Base-by-base conservation (phyloP, 2,113 vertebrate genomes). In the Nothocercus nigrocapillus region DNA sequence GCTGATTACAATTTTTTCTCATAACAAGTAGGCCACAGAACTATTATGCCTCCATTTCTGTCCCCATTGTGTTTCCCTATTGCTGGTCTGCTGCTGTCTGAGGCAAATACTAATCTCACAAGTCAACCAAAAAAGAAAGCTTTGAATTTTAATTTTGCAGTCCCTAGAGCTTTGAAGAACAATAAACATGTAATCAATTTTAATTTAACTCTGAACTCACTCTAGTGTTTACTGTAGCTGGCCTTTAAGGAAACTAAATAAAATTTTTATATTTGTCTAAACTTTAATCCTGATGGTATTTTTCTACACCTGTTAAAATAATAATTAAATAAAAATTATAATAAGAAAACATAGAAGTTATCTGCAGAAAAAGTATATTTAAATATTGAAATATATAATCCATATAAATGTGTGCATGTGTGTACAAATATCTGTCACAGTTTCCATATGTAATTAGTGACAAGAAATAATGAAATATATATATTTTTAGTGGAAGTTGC, bases 101-200 rank as follows among this genome's bases (percentile, higher is more conserved):
- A 95, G 97, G 93, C 74, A 93, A 95, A 53, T 93, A 94, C 7
- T 94, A 95, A 67, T 75, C 77, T 94, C 53, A 94, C 9, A 93
- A 96, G 18, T 84, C 97, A 96, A 95, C 27, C 66, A 93, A 95
- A 94, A 93, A 72, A 97, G 16, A 47, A 94, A 83, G 20, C 58
- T 91, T 89, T 96, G 81, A 82, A 76, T 95, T 94, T 97, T 94
- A 96, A 85, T 85, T 96, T 97, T 93, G 79, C 34, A 96, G 28
- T 88, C 82, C 49, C 79, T 90, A 81, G 76, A 94, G 42, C 63
- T 96, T 66, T 91, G 78, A 96, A 89, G 51, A 97, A 85, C 58
- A 96, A 45, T 76, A 95, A 88, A 72, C 51, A 74, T 56, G 69
- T 45, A 64, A 95, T 90, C 74, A 86, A 56, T 97, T 94, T 92